Base-by-base conservation (phyloP, 2,113 vertebrate species). In the Xiphias gladius region DNA sequence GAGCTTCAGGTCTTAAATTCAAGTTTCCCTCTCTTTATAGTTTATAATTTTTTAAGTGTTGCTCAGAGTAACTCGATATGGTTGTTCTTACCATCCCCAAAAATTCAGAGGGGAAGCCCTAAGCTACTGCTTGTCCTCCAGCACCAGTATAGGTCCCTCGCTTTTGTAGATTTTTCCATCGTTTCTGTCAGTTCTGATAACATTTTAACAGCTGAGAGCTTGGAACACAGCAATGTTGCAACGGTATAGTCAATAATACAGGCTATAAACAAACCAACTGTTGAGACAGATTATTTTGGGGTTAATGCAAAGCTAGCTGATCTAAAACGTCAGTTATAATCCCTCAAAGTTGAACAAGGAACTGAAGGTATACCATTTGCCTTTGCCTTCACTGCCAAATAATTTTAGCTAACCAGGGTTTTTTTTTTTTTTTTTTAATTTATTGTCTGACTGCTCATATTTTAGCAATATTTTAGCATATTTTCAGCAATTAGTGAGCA, bases 1-100 rank as follows among this genome's bases (percentile, higher is more conserved):
- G 24, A 67, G 55, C 35, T 61, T 46, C 30, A 59, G 26, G 17
- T 57, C 80, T 72, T 35, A 65, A 70, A 65, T 48, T 78, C 20
- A 68, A 59, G 39, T 66, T 16, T 85, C 24, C 3, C 7, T 84
- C 32, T 59, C 16, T 71, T 57, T 19, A 30, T 48, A 3, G 41
- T 35, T 35, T 35, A 35, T 35, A 35, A 35, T 35, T 6, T 62
- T 73, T 69, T 28, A n/a, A 62, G 14, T 54, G 39, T 59, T 52
- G 19, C 8, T 52, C 19, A 52, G 22, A 17, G 16, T 52, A 67
- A 64, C 12, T 43, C 6, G 20, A 54, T 68, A 22, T 48, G 64
- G 26, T 68, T 58, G 76, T 26, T 83, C 35, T 32, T 37, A 52
- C 35, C 41, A 48, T 14, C 12, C 24, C 13, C 35, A 39, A 58